phyloP scores from a whole-genome alignment of 2,797 vertebrate genomes.

The Holocentrus rufus region DNA sequence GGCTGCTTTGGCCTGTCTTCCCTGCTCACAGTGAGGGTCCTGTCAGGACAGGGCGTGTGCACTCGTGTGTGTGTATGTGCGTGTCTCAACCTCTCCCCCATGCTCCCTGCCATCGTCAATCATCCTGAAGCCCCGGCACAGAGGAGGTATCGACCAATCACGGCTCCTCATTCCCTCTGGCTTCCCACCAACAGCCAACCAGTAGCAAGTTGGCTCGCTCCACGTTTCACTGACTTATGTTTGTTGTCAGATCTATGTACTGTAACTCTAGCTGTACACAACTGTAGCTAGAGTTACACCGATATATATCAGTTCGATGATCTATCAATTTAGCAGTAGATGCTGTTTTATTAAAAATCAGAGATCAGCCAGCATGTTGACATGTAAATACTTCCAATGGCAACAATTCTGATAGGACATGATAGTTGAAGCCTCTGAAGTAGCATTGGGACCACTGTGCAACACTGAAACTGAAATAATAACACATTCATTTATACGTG shows the following conservation, averaged over 20 bases:
- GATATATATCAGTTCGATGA: not conserved
- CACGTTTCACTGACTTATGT: slow-evolving; percentile 33
- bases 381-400: too few relatives aligned
- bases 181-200: slow-evolving; percentile 14
- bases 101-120: slow-evolving; percentile 59
- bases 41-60: slow-evolving; percentile 48
- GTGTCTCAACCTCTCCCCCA: slow-evolving; percentile 38
- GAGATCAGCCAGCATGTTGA: not conserved
- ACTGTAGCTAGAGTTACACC: too few relatives aligned
- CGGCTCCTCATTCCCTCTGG: slow-evolving; percentile 23
- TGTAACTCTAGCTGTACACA: too few relatives aligned
- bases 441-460: too few relatives aligned
- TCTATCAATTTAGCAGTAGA: slow-evolving; percentile 32
- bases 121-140: slow-evolving; percentile 45
- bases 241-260: slow-evolving; percentile 25
- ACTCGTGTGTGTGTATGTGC: slow-evolving; percentile 1
- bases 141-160: slow-evolving; percentile 44
- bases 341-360: slow-evolving; percentile 35
- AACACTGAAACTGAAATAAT: too few relatives aligned
- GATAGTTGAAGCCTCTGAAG: too few relatives aligned
- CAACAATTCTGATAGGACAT: too few relatives aligned
- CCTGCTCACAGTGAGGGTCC: slow-evolving; percentile 43
- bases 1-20: slow-evolving; percentile 65
- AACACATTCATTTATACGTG: too few relatives aligned
- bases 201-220: slow-evolving; percentile 7